Percentiles rank a stretch among this genome's conserved stretches.
phyloP scores from a whole-genome alignment of 2,113 vertebrate species.

The Caretta caretta region DNA sequence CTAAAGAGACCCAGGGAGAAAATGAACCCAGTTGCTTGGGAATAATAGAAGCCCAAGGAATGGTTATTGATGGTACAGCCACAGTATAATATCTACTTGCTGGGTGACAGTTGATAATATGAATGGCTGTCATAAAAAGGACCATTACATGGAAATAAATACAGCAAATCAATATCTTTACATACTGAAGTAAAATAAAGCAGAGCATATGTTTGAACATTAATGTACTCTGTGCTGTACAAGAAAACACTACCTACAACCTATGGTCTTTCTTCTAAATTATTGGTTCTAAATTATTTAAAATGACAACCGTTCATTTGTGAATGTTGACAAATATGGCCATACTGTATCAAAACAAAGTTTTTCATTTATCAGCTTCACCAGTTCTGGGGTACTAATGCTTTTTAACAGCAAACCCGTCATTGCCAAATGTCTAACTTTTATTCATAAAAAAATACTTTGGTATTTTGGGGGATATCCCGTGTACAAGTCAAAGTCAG shows the following conservation, averaged over 20 bases:
- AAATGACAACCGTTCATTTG: background rate
- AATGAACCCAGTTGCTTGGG: background rate
- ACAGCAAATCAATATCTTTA: too few species aligned
- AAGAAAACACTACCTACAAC: background rate
- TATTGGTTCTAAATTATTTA: background rate
- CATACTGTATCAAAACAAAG: accelerated
- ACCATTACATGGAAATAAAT: too few species aligned
- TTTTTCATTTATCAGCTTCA: background rate
- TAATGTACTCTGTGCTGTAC: background rate
- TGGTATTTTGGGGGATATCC: too few species aligned
- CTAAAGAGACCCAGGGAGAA: background rate
- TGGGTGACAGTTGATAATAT: too few species aligned
- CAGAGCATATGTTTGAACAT: too few species aligned
- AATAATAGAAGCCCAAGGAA: background rate
- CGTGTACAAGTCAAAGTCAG: too few species aligned
- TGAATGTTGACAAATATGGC: background rate
- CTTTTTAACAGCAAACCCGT: background rate
- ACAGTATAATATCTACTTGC: too few species aligned
- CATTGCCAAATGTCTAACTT: background rate
- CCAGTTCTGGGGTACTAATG: background rate
- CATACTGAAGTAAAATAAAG: too few species aligned
- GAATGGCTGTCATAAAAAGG: too few species aligned
- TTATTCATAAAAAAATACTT: background rate
- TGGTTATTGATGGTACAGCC: background rate
- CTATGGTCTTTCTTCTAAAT: background rate